Base-by-base conservation (phyloP, 2,113 vertebrate species). In the Fulmarus glacialis region DNA sequence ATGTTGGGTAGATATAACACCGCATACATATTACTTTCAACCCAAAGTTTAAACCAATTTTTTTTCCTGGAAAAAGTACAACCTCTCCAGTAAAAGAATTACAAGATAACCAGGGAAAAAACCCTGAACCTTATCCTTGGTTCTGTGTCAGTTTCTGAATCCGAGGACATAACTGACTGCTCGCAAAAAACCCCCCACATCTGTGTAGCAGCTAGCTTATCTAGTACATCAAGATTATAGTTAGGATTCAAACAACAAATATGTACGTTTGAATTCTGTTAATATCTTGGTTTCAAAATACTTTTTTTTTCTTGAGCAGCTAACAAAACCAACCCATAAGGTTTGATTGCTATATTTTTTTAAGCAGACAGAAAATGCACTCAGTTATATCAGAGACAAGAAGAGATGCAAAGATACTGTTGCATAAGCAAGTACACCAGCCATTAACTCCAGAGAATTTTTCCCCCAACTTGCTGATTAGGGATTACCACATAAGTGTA, bases 401-500 rank as follows among this genome's bases (percentile, higher is more conserved):
- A 71, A 4, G 34, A 82, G 59, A 91, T n/a, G n/a, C 42, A 90
- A 7, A 93, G 85, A 32, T n/a, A 30, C 14, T 58, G 43, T 20
- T 1, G 6, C 23, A 18, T 71, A 63, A 80, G 58, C 29, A 53
- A 67, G 19, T 21, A 30, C 34, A 64, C 23, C 27, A 43, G 47
- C 29, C 36, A 45, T 38, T 64, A 90, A 79, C 42, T 75, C 19
- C 30, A 23, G 40, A 18, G 45, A 79, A 5, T n/a, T 19, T 12
- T 50, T 12, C 36, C 47, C 42, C 18, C 20, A 40, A n/a, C 2
- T 9, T 81, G 40, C 89, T 94, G 87, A 42, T 32, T 1, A 53
- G 34, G 22, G 21, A 53, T 48, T 45, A 62, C 4, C 2, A 18
- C 26, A 0, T 13, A 67, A 72, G 18, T 6, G 11, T 17, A 1